A percentile compares a stretch with the other conserved stretches of the same genome.
These are phyloP conservation scores for Nibea albiflora DNA, from an alignment of 2,113 vertebrate species.

Conservation along the genomic window DNA sequence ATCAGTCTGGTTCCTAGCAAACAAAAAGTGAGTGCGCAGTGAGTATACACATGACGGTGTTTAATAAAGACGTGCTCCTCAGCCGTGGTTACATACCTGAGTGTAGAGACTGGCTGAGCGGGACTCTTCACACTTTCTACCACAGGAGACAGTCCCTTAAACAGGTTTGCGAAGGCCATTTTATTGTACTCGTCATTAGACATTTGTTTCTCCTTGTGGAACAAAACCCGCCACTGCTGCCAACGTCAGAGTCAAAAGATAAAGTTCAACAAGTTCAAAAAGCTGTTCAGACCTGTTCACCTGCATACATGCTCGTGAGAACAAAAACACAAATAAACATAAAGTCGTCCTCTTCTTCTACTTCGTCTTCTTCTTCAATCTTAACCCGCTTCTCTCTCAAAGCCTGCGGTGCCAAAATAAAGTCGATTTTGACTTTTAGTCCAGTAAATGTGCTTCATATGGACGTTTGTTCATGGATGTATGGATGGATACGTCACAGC, in stretches of 20 bases:
- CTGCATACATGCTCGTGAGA: background rate
- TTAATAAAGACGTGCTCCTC: background rate
- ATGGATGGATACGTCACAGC: too few species aligned
- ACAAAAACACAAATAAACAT: background rate
- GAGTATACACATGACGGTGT: background rate
- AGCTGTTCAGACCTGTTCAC: background rate
- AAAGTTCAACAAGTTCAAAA: background rate
- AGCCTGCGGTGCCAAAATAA: background rate
- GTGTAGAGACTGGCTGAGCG: background rate
- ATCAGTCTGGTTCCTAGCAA: constrained; percentile 26
- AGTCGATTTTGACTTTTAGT: too few species aligned
- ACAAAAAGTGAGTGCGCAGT: background rate
- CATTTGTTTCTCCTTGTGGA: background rate
- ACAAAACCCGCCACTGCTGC: background rate
- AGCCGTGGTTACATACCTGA: constrained; percentile 26
- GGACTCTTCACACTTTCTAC: background rate
- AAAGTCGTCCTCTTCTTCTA: too few species aligned
- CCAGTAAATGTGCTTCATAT: background rate
- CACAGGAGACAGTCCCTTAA: constrained; percentile 38
- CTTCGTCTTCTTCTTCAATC: too few species aligned
- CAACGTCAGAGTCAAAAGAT: too few species aligned
- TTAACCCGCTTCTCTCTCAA: background rate
- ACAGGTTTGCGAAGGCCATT: constrained; percentile 72
- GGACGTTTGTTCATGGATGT: too few species aligned
- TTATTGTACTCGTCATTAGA: background rate